These are phyloP conservation scores for Lithobius niger DNA, from an alignment of 1,140 invertebrate species.

Conservation along the genomic window DNA sequence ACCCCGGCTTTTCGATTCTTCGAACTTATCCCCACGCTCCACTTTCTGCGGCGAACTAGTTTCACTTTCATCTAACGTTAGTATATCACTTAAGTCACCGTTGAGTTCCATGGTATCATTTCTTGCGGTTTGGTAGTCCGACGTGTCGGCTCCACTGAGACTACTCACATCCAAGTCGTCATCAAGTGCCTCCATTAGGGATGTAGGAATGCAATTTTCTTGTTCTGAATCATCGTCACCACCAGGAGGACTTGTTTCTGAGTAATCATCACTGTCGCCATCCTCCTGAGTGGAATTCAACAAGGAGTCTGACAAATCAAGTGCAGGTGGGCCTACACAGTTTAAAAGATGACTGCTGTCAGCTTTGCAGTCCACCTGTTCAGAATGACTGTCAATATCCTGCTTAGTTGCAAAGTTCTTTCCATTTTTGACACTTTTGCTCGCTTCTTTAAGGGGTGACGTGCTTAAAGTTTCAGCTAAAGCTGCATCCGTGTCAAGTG, in stretches of 20 bases:
- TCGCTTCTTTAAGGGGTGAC: no score
- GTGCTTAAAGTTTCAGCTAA: no score
- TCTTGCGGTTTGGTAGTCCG: neutral
- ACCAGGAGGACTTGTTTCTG: neutral
- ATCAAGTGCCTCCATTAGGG: neutral
- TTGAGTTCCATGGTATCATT: no score
- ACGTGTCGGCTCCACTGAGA: neutral
- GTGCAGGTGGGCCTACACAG: no score
- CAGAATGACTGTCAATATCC: no score
- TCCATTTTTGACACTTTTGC: no score
- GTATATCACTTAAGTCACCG: neutral
- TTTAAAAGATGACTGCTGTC: no score
- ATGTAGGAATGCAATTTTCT: neutral
- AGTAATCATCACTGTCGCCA: neutral
- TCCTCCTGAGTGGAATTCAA: neutral
- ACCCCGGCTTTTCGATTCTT: neutral
- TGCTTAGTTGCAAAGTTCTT: no score
- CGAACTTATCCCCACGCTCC: neutral
- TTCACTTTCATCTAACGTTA: neutral
- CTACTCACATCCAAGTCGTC: neutral
- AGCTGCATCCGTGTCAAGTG: no score
- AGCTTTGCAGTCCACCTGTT: no score
- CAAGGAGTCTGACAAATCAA: no score
- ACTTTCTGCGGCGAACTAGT: neutral
- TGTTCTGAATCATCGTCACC: slow-evolving; percentile 6